phyloP scores from a whole-genome alignment of 2,797 vertebrate genomes.

The Chelidonichthys spinosus region DNA sequence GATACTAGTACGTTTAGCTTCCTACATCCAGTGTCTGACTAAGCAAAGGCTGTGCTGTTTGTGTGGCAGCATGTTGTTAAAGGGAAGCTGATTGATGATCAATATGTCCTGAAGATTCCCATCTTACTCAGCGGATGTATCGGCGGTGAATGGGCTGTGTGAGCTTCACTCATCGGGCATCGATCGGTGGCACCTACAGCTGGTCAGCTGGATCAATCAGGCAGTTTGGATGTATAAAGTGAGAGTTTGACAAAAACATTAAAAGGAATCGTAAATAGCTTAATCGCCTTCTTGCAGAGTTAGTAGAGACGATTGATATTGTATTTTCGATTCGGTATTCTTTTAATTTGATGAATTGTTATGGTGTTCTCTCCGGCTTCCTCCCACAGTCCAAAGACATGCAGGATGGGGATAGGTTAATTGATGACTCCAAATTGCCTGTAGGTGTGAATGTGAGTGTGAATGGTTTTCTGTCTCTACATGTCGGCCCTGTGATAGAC shows the following conservation, averaged over 20 bases:
- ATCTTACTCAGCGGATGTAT: slow-evolving; percentile 51
- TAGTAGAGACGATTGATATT: no score
- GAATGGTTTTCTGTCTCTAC: no score
- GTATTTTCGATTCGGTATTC: no score
- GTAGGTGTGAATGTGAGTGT: no score
- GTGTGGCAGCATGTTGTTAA: slow-evolving; percentile 26
- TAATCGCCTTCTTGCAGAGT: no score
- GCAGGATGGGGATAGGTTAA: no score
- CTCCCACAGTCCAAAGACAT: no score
- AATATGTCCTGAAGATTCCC: slow-evolving; percentile 37
- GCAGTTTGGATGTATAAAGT: not conserved
- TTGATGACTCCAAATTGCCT: no score
- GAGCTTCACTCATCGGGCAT: slow-evolving; percentile 26
- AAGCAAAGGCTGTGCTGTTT: slow-evolving; percentile 32
- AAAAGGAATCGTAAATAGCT: no score
- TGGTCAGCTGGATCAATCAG: slow-evolving; percentile 6
- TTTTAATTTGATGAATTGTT: no score
- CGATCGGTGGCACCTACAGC: slow-evolving; percentile 25
- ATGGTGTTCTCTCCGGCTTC: no score
- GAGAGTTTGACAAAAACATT: not conserved
- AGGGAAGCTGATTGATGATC: slow-evolving; percentile 45
- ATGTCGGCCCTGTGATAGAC: no score
- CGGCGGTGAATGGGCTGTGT: slow-evolving; percentile 46
- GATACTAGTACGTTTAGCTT: not conserved
- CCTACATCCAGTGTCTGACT: not conserved